These are phyloP conservation scores for Catharus minimus DNA, from an alignment of 2,113 vertebrate genomes.

Conservation along the genomic window DNA sequence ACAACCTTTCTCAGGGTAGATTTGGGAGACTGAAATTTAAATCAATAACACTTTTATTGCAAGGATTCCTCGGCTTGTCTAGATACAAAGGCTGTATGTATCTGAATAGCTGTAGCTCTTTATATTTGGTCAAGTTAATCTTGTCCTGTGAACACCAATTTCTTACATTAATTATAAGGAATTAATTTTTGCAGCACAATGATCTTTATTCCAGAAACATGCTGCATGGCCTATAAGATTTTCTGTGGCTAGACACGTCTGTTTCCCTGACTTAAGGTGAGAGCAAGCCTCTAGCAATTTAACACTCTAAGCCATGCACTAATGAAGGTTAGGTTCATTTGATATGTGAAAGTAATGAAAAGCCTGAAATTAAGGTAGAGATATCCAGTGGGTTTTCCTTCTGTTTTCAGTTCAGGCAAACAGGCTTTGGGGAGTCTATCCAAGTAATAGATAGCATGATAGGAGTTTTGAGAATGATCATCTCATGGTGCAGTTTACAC, in stretches of 20 bases:
- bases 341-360: background rate
- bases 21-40: constrained; percentile 6
- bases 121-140: background rate
- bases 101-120: background rate
- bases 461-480: background rate
- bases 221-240: rapidly evolving
- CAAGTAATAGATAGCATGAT: background rate
- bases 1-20: background rate
- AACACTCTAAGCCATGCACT: background rate
- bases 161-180: background rate
- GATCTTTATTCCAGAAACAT: background rate
- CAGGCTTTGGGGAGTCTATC: background rate
- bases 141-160: background rate
- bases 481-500: background rate
- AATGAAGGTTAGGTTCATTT: background rate
- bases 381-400: background rate
- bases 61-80: background rate
- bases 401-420: background rate
- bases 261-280: background rate
- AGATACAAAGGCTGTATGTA: background rate
- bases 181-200: background rate
- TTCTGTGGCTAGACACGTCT: background rate
- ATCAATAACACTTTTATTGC: background rate
- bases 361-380: background rate
- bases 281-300: background rate